Base-by-base conservation (phyloP, 2,888 invertebrate species). In the Timema podura region DNA sequence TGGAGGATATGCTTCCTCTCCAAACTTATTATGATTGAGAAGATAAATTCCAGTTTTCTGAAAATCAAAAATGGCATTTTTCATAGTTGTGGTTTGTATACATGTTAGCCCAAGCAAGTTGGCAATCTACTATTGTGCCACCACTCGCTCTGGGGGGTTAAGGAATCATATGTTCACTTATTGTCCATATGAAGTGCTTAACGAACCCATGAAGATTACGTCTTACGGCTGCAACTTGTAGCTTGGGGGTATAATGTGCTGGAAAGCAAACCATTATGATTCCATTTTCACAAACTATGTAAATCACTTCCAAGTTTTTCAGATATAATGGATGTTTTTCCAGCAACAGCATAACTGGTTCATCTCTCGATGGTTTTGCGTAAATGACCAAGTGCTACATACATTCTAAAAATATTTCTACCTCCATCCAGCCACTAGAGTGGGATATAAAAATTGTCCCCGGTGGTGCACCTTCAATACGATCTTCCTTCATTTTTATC, bases 361-460 rank as follows among this genome's bases (percentile, higher is more conserved):
- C 30, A 76, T 74, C 64, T 68, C 61, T n/a, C 47, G 75, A 69
- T 6, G 77, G 76, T 16, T 77, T 77, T 15, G 76, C 69, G 30
- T 68, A 68, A 0, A 71, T 51, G 54, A 76, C 69, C 64, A 78
- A 78, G 73, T 80, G 77, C 47, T 75, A 64, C 54, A 80, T 74
- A 78, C 79, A 80, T 49, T 77, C 67, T 5, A 77, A 74, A 73
- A 79, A 80, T 2, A 78, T 68, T 30, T 77, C 68, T 44, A 72
- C 65, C 70, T 79, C 78, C 11, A 80, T 76, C 79, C 78, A 79
- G 13, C 78, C 78, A 72, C 72, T 72, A 70, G 74, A 74, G 71
- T 78, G 76, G 67, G 74, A 76, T 65, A 68, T 75, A 67, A 72
- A 75, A 13, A 77, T 74, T 65, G 76, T 70, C 57, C 76, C 76